Conservation (phyloP, 2,113 vertebrate species). For the Archilochus colubris region DNA sequence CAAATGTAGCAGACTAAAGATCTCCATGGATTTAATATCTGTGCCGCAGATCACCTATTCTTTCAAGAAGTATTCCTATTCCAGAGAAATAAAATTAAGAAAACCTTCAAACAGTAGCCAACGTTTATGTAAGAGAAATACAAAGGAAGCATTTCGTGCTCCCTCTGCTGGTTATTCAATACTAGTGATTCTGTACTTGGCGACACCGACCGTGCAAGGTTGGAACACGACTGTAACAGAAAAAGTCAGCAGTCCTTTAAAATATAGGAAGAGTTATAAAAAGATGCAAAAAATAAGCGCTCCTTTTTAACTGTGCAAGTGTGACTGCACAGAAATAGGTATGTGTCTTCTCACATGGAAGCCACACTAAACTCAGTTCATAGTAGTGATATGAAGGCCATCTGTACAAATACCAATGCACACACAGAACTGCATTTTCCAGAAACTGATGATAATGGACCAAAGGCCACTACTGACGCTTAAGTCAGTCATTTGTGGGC, state of each 20-base stretch:
- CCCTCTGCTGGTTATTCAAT: constrained; percentile 47
- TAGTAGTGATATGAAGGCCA: not conserved
- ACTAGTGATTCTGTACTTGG: accelerated
- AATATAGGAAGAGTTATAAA: not conserved
- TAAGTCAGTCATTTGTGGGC: not conserved
- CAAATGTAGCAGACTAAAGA: not conserved
- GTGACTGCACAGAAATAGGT: not conserved
- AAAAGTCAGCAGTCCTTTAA: not conserved
- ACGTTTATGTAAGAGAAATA: constrained; percentile 34
- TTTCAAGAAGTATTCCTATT: not conserved
- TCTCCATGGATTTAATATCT: not conserved
- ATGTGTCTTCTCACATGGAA: accelerated
- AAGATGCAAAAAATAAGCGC: not conserved
- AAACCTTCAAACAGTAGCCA: not conserved
- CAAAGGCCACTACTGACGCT: not conserved
- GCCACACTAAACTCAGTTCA: not conserved
- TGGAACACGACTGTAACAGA: not conserved
- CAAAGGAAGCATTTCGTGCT: not conserved
- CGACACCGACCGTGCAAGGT: not conserved
- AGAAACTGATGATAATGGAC: not conserved
- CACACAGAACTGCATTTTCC: not conserved
- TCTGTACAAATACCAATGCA: not conserved
- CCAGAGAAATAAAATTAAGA: not conserved
- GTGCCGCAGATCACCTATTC: not conserved
- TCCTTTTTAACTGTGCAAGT: not conserved